phyloP scores from a whole-genome alignment of 2,113 vertebrate genomes.

The Actenoides hombroni region DNA sequence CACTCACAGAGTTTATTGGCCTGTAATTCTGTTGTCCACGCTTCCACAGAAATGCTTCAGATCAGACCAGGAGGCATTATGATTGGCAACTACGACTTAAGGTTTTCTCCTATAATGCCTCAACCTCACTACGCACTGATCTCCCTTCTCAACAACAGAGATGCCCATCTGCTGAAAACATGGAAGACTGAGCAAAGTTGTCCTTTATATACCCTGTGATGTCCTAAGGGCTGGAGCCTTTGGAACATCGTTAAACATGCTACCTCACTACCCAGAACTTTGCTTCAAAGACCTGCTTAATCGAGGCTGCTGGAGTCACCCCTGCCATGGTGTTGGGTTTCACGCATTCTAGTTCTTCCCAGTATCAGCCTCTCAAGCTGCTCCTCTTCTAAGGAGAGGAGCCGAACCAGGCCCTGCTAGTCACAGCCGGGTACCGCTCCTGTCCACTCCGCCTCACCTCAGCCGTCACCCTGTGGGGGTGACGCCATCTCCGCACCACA shows the following conservation, averaged over 20 bases:
- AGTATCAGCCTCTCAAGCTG: fast-evolving
- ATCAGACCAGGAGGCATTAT: neutral
- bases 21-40: fast-evolving
- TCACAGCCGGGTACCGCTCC: neutral
- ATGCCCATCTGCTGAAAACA: neutral
- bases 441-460: neutral
- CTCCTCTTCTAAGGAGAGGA: fast-evolving
- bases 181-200: fast-evolving
- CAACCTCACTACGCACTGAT: neutral
- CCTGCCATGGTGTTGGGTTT: fast-evolving
- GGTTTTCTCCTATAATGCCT: neutral
- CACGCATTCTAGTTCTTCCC: neutral
- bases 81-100: fast-evolving
- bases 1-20: neutral
- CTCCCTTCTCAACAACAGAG: neutral
- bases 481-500: neutral
- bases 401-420: neutral
- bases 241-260: fast-evolving
- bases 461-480: neutral
- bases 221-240: neutral
- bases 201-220: neutral
- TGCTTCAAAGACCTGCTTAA: neutral
- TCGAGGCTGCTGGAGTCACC: neutral
- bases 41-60: neutral
- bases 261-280: fast-evolving